These are phyloP conservation scores for Hipposideros larvatus DNA, from an alignment of 2,797 vertebrate genomes.

Conservation along the genomic window DNA sequence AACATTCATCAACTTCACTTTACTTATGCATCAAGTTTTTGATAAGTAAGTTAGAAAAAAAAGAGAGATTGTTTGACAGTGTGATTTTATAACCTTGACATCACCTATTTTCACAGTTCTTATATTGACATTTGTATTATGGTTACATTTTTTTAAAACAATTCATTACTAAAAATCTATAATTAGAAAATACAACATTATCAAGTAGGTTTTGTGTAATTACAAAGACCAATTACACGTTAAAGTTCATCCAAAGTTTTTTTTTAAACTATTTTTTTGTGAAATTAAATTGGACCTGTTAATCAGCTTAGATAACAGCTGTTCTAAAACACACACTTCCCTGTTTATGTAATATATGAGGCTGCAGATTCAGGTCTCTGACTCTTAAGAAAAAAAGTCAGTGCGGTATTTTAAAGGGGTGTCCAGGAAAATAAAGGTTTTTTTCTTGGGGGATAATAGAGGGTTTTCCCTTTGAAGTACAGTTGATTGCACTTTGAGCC, in stretches of 20 bases:
- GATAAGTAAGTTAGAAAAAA: not conserved
- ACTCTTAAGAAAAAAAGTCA: not conserved
- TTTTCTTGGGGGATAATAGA: constrained; percentile 16
- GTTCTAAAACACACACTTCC: not conserved
- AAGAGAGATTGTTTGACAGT: not conserved
- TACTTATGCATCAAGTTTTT: not conserved
- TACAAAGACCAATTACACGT: not conserved
- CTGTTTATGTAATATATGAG: not conserved
- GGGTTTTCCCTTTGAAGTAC: constrained; percentile 68
- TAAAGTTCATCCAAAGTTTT: not conserved
- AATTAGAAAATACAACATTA: not conserved
- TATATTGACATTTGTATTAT: not conserved
- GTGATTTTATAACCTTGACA: not conserved
- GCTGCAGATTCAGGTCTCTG: not conserved
- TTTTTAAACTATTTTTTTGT: not conserved
- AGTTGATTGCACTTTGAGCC: constrained; percentile 60
- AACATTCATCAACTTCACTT: not conserved
- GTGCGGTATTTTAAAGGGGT: not conserved
- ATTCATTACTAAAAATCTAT: not conserved
- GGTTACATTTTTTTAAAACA: not conserved
- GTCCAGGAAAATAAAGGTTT: constrained; percentile 39
- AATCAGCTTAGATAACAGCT: not conserved
- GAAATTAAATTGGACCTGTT: not conserved
- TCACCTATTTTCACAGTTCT: not conserved
- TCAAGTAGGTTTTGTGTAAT: not conserved